Conservation (phyloP, 2,888 invertebrate species). For the Malthinus seriepunctatus region DNA sequence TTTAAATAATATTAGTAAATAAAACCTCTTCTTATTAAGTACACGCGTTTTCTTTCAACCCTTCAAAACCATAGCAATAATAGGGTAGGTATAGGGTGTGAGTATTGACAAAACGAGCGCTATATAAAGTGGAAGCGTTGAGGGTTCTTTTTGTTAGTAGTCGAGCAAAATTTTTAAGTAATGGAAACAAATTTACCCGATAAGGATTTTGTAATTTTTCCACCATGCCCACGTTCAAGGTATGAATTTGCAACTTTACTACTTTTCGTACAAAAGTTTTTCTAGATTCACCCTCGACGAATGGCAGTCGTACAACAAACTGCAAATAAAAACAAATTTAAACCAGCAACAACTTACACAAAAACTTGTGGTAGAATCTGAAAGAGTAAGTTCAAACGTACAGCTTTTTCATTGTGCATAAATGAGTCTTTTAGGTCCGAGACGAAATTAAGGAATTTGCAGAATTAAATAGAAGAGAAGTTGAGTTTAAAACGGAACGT, state of each 20-base stretch:
- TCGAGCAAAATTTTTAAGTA: no score
- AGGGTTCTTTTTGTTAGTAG: no score
- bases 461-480: slow-evolving; percentile 74
- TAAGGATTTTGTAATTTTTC: no score
- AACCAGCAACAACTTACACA: slow-evolving; percentile 57
- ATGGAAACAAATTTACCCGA: no score
- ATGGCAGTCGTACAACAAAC: background rate
- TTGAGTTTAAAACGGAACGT: slow-evolving; percentile 76
- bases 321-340: background rate
- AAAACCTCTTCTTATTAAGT: no score
- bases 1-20: no score
- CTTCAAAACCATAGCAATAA: no score
- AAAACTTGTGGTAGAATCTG: slow-evolving; percentile 69
- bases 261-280: background rate
- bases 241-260: background rate
- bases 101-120: no score
- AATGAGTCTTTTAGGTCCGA: slow-evolving; percentile 57
- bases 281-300: background rate
- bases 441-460: slow-evolving; percentile 75
- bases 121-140: no score
- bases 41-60: no score
- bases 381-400: slow-evolving; percentile 41
- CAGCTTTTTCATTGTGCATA: background rate
- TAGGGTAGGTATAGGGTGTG: no score
- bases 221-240: background rate